Conservation (phyloP, 2,888 invertebrate species). For the Apoda limacodes region DNA sequence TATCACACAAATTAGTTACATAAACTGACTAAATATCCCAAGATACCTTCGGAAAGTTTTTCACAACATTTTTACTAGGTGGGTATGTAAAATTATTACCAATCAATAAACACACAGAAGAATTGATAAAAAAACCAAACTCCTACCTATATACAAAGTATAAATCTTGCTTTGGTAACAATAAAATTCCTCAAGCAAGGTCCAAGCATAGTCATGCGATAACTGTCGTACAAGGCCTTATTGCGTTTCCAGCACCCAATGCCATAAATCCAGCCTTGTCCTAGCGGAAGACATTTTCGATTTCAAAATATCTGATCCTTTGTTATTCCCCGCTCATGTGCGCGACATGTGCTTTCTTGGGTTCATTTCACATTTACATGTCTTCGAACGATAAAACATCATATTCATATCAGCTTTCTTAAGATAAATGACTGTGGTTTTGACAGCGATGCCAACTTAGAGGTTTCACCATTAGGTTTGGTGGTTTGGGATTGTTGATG, state of each 20-base stretch:
- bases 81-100: too few relatives aligned
- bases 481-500: constrained; percentile 12
- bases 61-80: too few relatives aligned
- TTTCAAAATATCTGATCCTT: constrained; percentile 54
- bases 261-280: constrained; percentile 50
- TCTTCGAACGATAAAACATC: too few relatives aligned
- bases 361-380: not conserved
- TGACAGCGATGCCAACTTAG: constrained; percentile 8
- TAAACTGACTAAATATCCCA: too few relatives aligned
- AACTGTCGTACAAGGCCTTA: constrained; percentile 55
- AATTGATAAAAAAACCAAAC: too few relatives aligned
- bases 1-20: too few relatives aligned
- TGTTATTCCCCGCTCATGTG: constrained; percentile 36
- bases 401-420: constrained; percentile 8
- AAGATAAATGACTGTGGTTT: constrained; percentile 2
- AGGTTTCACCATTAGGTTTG: too few relatives aligned
- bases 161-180: too few relatives aligned
- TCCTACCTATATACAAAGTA: too few relatives aligned
- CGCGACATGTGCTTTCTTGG: constrained; percentile 17
- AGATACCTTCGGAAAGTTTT: too few relatives aligned
- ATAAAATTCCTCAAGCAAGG: constrained; percentile 36
- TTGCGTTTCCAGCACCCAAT: constrained; percentile 36
- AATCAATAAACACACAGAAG: too few relatives aligned
- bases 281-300: constrained; percentile 46
- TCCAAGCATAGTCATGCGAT: constrained; percentile 43